Base-by-base conservation (phyloP, 2,113 vertebrate species). In the Vulpes lagopus region DNA sequence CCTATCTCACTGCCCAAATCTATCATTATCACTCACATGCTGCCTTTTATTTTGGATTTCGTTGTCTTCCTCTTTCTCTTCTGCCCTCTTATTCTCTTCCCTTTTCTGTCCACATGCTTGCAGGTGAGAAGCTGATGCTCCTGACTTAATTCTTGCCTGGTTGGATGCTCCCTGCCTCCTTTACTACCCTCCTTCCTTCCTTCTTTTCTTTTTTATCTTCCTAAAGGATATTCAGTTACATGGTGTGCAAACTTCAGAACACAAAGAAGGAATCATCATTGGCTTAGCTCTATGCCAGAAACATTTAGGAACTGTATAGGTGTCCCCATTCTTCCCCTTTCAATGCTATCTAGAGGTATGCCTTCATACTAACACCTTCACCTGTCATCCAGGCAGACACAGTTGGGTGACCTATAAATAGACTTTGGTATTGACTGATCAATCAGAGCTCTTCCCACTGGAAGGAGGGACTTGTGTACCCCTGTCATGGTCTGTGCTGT, bases 31-130 rank as follows among this genome's bases (percentile, higher is more conserved):
- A 96, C 76, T 96, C 96, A 97, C 91, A 51, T 4, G 27, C n/a
- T 51, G 65, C 81, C 5, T 98, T 98, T 98, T 97, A 98, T 97
- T 98, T 98, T 96, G 80, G 53, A 96, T 74, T 97, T 80, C 87
- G 0, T 85, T n/a, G 49, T 11, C 23, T 8, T 84, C 83, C 57
- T 23, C 25, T 15, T 76, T 62, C 55, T 59, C 49, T 64, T 86
- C 49, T 57, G 19, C 11, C 8, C 12, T 32, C 12, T 55, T 5
- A 16, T 89, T 15, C 11, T 60, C 22, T 79, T 91, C 22, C 6
- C 81, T 84, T 98, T 87, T 96, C 93, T 90, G 76, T 97, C n/a
- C 82, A 79, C 90, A 38, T 87, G 30, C 43, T 97, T 98, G 95
- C 84, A 64, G 69, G n/a, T 60, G 67, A 85, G 76, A 97, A 97